Evolutionary conservation across 2,888 invertebrate genomes (phyloP).

Genomic region (Drosophila pegasa): DNA sequence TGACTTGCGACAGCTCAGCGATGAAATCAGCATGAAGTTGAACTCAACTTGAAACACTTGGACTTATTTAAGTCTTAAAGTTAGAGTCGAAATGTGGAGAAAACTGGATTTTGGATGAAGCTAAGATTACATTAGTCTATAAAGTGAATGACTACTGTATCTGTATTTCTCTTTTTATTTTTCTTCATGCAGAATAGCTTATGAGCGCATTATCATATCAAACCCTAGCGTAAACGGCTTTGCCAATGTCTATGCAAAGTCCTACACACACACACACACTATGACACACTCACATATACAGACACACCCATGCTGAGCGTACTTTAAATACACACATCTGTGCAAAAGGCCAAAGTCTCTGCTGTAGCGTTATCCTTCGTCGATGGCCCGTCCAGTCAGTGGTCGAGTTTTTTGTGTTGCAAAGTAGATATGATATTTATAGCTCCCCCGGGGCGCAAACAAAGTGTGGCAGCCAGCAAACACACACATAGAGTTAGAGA

Average conservation of each 20-base stretch:
- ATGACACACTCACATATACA: slow-evolving; percentile 4
- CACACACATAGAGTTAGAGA: slow-evolving; percentile 13
- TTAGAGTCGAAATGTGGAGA: too few relatives aligned
- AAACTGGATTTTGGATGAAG: not conserved
- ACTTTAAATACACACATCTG: slow-evolving; percentile 25
- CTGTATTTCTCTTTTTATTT: not conserved
- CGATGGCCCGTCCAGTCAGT: slow-evolving; percentile 13
- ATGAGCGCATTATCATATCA: slow-evolving; percentile 10
- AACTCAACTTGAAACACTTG: slow-evolving; percentile 8
- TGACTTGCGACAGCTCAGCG: slow-evolving; percentile 15
- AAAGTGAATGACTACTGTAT: not conserved
- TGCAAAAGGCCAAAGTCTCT: slow-evolving; percentile 1
- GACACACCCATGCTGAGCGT: not conserved
- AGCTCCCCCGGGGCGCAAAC: slow-evolving; percentile 83
- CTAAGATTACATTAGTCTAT: not conserved
- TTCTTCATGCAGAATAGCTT: slow-evolving; percentile 8
- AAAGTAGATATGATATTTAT: slow-evolving; percentile 84
- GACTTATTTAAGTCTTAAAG: slow-evolving; percentile 8
- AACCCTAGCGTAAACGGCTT: slow-evolving; percentile 6
- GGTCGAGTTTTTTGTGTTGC: slow-evolving; percentile 73
- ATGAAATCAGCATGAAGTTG: slow-evolving; percentile 4
- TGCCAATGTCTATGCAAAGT: slow-evolving; percentile 27
- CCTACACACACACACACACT: slow-evolving; percentile 8
- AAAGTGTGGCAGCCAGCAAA: slow-evolving; percentile 59
- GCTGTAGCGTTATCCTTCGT: slow-evolving; percentile 4